A percentile compares a stretch with the other conserved stretches of the same genome.
These are phyloP conservation scores for Stictonetta naevosa DNA, from an alignment of 2,113 vertebrate species.

Conservation along the genomic window DNA sequence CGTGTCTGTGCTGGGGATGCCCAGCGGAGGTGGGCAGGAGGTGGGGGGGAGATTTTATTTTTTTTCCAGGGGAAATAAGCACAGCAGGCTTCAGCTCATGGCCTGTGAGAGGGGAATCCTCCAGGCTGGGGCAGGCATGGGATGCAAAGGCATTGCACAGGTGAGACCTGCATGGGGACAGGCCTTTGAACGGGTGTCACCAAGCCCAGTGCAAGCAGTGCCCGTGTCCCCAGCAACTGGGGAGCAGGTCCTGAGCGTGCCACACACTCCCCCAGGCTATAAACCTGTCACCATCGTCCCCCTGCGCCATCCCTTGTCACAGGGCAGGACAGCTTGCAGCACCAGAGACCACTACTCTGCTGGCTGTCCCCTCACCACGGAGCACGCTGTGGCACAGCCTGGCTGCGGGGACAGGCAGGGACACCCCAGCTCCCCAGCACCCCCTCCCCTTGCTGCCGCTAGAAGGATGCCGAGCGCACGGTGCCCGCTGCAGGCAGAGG, in stretches of 20 bases:
- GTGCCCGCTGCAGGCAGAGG: background rate
- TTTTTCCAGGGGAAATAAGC: background rate
- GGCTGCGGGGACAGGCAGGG: background rate
- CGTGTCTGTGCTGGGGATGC: background rate
- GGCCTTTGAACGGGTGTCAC: background rate
- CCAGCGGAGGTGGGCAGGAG: background rate
- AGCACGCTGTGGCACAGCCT: background rate
- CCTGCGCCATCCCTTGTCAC: background rate
- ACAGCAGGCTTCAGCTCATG: background rate
- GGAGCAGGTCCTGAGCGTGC: background rate
- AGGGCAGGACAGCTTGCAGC: rapidly evolving
- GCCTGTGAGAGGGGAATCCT: too few species aligned
- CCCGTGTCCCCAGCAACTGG: background rate
- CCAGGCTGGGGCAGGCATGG: too few species aligned
- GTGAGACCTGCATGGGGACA: background rate
- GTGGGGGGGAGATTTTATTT: background rate
- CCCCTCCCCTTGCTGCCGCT: background rate
- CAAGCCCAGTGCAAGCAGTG: too few species aligned
- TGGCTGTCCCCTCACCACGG: background rate
- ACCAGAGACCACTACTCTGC: background rate
- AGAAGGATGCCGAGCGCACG: background rate
- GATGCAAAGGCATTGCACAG: background rate
- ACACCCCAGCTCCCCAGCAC: background rate
- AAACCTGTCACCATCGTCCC: background rate
- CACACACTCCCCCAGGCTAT: background rate